phyloP scores from a whole-genome alignment of 2,888 invertebrate genomes.

The Athalia rosae region DNA sequence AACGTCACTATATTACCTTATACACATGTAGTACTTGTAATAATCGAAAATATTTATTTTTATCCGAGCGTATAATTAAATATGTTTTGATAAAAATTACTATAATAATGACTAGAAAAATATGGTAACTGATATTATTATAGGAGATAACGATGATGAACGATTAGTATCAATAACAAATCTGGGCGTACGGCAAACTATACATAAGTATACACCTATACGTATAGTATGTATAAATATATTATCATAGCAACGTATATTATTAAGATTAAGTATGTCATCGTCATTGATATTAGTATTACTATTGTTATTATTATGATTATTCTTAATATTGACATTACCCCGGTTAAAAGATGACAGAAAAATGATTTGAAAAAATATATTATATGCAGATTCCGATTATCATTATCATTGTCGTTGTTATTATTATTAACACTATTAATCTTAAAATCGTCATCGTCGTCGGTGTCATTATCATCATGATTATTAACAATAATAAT shows the following conservation, averaged over 20 bases:
- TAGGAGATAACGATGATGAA: slow-evolving; percentile 28
- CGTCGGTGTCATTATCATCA: too few species aligned
- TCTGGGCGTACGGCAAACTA: slow-evolving; percentile 22
- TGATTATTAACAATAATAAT: too few species aligned
- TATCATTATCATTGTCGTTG: too few species aligned
- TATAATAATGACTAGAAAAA: slow-evolving; percentile 18
- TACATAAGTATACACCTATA: too few species aligned
- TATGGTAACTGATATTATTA: slow-evolving; percentile 30
- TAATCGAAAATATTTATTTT: slow-evolving; percentile 64
- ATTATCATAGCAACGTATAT: slow-evolving; percentile 16
- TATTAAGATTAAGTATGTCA: slow-evolving; percentile 27
- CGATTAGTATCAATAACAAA: background rate
- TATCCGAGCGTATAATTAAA: slow-evolving; percentile 57
- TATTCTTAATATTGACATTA: slow-evolving; percentile 13
- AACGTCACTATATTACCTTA: slow-evolving; percentile 54
- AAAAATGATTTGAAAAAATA: too few species aligned
- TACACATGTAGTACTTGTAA: slow-evolving; percentile 46
- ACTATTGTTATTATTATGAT: slow-evolving; percentile 24
- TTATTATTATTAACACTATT: too few species aligned
- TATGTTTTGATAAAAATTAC: slow-evolving; percentile 47
- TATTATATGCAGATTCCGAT: too few species aligned
- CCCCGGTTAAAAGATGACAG: too few species aligned
- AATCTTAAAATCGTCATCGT: too few species aligned
- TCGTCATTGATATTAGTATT: slow-evolving; percentile 9
- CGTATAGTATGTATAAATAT: background rate